A percentile compares a stretch with the other conserved stretches of the same genome.
phyloP scores from a whole-genome alignment of 2,888 invertebrate species.

The Ditula angustiorana region DNA sequence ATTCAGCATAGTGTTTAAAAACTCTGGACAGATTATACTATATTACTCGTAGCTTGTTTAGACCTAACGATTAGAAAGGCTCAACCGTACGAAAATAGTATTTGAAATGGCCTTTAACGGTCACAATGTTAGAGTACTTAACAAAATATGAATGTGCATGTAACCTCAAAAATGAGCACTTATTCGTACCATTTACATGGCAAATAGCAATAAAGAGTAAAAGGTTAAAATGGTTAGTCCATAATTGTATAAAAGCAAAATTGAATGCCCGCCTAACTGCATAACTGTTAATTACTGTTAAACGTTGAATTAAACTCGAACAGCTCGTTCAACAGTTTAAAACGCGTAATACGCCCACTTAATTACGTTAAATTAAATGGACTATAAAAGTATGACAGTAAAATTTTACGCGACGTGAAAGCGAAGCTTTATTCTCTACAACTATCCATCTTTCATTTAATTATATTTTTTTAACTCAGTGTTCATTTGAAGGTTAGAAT shows the following conservation, averaged over 20 bases:
- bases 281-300: slow-evolving; percentile 23
- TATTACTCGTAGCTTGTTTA: not conserved
- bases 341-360: not conserved
- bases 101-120: not conserved
- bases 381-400: not conserved
- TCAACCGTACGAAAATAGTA: not conserved
- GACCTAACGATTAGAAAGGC: not conserved
- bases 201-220: slow-evolving; percentile 6
- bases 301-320: slow-evolving; percentile 8
- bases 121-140: not conserved
- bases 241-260: slow-evolving; percentile 22
- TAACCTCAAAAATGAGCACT: not conserved
- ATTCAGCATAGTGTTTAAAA: too few species aligned
- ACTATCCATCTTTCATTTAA: not conserved
- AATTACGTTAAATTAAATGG: slow-evolving; percentile 1
- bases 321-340: slow-evolving; percentile 1
- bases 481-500: not conserved
- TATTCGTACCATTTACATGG: not conserved
- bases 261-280: slow-evolving; percentile 8
- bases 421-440: not conserved
- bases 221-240: slow-evolving; percentile 18
- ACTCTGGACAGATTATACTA: too few species aligned
- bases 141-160: not conserved
- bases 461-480: not conserved
- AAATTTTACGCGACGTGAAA: slow-evolving; percentile 1